phyloP scores from a whole-genome alignment of 2,888 invertebrate species.

The Gastrophysa polygoni region DNA sequence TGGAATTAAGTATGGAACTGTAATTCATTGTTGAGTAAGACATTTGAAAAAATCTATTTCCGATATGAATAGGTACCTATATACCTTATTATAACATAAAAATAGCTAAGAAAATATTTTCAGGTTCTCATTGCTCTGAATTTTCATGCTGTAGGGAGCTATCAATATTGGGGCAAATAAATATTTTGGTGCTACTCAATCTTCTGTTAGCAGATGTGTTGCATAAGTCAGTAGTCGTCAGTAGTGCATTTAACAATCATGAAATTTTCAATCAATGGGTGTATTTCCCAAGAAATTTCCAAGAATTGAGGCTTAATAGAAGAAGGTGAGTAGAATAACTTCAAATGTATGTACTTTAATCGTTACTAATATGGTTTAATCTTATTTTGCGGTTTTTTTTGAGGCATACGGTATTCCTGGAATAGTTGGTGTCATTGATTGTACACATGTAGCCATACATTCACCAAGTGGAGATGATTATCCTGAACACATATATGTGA shows the following conservation, averaged over 20 bases:
- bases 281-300: conserved; percentile 5
- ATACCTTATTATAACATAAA: too few species aligned
- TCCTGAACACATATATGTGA: too few species aligned
- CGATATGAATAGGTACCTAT: background rate
- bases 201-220: too few species aligned
- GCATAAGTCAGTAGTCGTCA: too few species aligned
- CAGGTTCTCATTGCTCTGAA: too few species aligned
- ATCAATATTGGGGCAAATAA: background rate
- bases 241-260: too few species aligned
- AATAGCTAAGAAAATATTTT: too few species aligned
- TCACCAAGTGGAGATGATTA: background rate
- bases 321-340: conserved; percentile 1
- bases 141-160: background rate
- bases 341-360: background rate
- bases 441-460: conserved; percentile 5
- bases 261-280: conserved; percentile 4
- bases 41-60: background rate
- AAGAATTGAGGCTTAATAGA: background rate
- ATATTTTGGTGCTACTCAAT: background rate
- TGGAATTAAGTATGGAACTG: background rate
- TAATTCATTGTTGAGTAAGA: background rate
- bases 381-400: background rate
- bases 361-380: background rate
- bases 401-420: conserved; percentile 4
- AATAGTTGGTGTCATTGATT: conserved; percentile 1